phyloP scores from a whole-genome alignment of 2,113 vertebrate species.

The Carlito syrichta region DNA sequence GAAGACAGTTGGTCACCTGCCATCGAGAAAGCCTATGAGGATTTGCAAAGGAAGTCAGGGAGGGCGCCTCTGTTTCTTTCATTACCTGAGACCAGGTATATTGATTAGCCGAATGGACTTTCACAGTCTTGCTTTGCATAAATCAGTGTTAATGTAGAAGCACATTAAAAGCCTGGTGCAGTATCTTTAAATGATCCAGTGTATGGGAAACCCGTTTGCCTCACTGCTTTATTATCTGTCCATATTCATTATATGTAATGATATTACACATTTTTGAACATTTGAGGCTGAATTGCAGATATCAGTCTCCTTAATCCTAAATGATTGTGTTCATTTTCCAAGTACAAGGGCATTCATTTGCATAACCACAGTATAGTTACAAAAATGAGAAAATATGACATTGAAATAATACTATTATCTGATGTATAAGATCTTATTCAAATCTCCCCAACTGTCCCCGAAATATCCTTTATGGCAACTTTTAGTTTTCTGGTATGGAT shows the following conservation, averaged over 20 bases:
- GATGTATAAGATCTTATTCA: not conserved
- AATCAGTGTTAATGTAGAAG: not conserved
- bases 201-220: not conserved
- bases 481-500: not conserved
- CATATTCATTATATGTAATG: not conserved
- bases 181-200: not conserved
- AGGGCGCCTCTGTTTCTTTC: not conserved
- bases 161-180: not conserved
- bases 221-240: not conserved
- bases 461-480: not conserved
- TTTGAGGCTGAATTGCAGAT: not conserved
- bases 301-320: not conserved
- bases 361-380: not conserved
- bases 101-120: not conserved
- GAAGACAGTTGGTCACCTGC: not conserved
- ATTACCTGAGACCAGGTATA: not conserved
- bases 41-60: not conserved
- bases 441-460: not conserved
- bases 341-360: not conserved
- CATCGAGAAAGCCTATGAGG: not conserved
- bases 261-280: not conserved
- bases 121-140: not conserved
- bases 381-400: not conserved
- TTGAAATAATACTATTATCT: not conserved
- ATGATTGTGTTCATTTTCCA: not conserved